Evolutionary conservation across 2,797 vertebrate genomes (phyloP).

Genomic region (Furcifer pardalis): DNA sequence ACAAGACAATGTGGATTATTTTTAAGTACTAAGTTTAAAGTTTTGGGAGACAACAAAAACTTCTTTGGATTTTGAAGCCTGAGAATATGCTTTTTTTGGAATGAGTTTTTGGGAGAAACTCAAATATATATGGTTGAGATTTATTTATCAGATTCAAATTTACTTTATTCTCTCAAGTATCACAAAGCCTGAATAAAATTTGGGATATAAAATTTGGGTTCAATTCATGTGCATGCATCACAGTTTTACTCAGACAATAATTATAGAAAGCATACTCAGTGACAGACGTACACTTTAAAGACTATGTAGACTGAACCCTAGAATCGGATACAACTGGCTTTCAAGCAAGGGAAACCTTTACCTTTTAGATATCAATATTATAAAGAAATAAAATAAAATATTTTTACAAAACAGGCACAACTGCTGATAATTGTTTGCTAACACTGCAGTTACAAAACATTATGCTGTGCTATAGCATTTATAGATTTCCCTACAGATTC

Average conservation of each 20-base stretch:
- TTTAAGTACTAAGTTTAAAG: no score
- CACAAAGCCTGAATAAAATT: neutral
- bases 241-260: neutral
- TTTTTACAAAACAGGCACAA: neutral
- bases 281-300: no score
- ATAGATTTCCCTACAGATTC: no score
- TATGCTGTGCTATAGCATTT: no score
- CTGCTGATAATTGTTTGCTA: neutral
- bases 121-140: constrained; percentile 38
- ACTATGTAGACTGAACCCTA: no score
- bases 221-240: neutral
- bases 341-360: no score
- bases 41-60: neutral
- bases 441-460: neutral
- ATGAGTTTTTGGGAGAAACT: constrained; percentile 29
- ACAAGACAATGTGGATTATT: no score
- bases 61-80: neutral
- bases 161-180: neutral
- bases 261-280: no score
- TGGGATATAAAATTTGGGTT: neutral
- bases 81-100: neutral
- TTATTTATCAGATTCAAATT: neutral
- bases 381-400: neutral
- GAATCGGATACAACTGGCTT: no score
- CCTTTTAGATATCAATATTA: no score